Percentiles rank a stretch among this genome's conserved stretches.
phyloP scores from a whole-genome alignment of 2,797 vertebrate species.

The Todus mexicanus region DNA sequence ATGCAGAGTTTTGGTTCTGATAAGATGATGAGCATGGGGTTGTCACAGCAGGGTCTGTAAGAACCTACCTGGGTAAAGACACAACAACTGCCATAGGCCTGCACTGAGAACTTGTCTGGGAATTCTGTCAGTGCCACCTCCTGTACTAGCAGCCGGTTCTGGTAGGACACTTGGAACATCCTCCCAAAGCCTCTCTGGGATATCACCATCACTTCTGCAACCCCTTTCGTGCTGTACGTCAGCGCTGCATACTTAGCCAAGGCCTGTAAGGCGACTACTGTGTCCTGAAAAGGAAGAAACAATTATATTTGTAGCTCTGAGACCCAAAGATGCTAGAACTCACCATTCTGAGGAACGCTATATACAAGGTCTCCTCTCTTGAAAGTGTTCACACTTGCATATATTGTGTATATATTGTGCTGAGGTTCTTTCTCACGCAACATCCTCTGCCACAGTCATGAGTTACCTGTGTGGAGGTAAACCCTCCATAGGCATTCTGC shows the following conservation, averaged over 20 bases:
- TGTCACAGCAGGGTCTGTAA: not conserved
- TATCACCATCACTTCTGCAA: slow-evolving; percentile 52
- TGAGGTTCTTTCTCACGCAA: not conserved
- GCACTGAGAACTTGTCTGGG: slow-evolving; percentile 50
- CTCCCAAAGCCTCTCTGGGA: slow-evolving; percentile 27
- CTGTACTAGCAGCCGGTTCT: slow-evolving; percentile 69
- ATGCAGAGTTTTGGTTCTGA: not conserved
- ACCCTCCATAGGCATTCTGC: slow-evolving; percentile 72
- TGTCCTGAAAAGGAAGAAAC: slow-evolving; percentile 65
- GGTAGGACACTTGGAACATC: slow-evolving; percentile 55
- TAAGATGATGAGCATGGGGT: not conserved
- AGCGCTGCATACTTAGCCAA: slow-evolving; percentile 61
- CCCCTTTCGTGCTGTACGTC: slow-evolving; percentile 26
- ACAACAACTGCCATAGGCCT: slow-evolving; percentile 56
- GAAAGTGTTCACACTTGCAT: not conserved
- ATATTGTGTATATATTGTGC: not conserved
- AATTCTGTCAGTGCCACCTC: slow-evolving; percentile 35
- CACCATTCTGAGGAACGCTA: not conserved
- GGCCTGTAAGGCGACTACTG: slow-evolving; percentile 71
- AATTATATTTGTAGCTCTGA: not conserved
- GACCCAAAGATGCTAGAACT: not conserved
- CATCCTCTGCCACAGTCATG: not conserved
- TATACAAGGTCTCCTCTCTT: not conserved
- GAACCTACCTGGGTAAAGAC: slow-evolving; percentile 69
- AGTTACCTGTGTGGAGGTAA: slow-evolving; percentile 74